These are phyloP conservation scores for Cremastinae sp. DNA, from an alignment of 2,888 invertebrate species.

Conservation along the genomic window DNA sequence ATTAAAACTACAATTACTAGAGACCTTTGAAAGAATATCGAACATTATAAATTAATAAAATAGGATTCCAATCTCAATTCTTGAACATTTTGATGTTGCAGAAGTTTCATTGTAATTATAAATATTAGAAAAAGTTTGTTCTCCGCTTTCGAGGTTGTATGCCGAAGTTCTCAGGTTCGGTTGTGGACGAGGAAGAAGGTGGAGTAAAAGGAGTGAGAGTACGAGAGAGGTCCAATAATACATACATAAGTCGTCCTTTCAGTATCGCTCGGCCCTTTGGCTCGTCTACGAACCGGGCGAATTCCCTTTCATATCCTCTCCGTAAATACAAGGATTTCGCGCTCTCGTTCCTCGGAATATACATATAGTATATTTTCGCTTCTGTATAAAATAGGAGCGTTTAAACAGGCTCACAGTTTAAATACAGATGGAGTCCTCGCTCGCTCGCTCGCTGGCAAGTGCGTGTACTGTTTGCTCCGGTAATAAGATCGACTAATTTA, in stretches of 20 bases:
- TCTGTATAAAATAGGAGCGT: too few species aligned
- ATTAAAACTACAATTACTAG: too few species aligned
- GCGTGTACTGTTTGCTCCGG: constrained; percentile 74
- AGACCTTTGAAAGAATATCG: too few species aligned
- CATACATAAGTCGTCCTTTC: constrained; percentile 66
- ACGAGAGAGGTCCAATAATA: constrained; percentile 45
- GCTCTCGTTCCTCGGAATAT: too few species aligned
- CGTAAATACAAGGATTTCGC: constrained; percentile 80
- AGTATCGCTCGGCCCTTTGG: constrained; percentile 8
- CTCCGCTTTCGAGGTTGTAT: constrained; percentile 62
- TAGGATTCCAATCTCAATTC: too few species aligned
- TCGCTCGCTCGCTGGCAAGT: constrained; percentile 63
- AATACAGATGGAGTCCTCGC: constrained; percentile 80
- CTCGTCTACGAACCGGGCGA: constrained; percentile 7
- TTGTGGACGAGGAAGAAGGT: constrained; percentile 65
- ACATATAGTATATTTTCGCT: too few species aligned
- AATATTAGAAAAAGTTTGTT: constrained; percentile 7
- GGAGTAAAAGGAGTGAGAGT: constrained; percentile 20
- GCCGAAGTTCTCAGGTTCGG: constrained; percentile 74
- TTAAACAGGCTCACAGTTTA: constrained; percentile 78
- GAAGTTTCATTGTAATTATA: constrained; percentile 2
- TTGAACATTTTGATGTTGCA: too few species aligned
- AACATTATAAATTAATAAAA: too few species aligned
- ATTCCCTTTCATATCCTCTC: constrained; percentile 68
- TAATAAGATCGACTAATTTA: constrained; percentile 79